Percentiles rank a stretch among this genome's conserved stretches.
These are phyloP conservation scores for Rostratula benghalensis DNA, from an alignment of 2,113 vertebrate genomes.

Conservation along the genomic window DNA sequence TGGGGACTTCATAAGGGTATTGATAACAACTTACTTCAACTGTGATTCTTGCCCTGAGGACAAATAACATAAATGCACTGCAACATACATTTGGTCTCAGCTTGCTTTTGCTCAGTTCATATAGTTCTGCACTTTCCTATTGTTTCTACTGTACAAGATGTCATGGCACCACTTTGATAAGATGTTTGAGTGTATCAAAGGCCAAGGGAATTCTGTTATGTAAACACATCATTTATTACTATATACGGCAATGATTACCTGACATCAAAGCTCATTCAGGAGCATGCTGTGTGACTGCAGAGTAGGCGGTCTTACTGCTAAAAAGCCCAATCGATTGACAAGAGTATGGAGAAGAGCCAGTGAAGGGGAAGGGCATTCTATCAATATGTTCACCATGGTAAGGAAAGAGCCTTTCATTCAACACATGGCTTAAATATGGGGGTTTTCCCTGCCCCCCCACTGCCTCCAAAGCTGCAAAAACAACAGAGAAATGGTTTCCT, in stretches of 20 bases:
- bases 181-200: slow-evolving; percentile 44
- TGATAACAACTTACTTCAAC: slow-evolving; percentile 20
- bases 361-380: background rate
- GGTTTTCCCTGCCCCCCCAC: background rate
- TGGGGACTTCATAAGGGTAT: background rate
- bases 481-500: background rate
- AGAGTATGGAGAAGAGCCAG: background rate
- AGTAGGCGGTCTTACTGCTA: slow-evolving; percentile 17
- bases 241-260: slow-evolving; percentile 62
- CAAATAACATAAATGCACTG: background rate
- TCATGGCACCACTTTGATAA: slow-evolving; percentile 46
- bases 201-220: slow-evolving; percentile 60
- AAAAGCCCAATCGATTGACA: slow-evolving; percentile 16
- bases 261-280: slow-evolving; percentile 61
- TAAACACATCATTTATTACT: slow-evolving; percentile 69
- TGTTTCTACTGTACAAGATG: slow-evolving; percentile 29
- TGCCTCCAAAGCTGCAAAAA: background rate
- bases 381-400: background rate
- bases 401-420: background rate
- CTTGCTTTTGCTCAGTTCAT: background rate
- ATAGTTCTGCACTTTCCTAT: slow-evolving; percentile 9
- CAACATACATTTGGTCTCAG: background rate
- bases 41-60: background rate
- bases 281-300: slow-evolving; percentile 31
- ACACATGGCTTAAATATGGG: background rate